Conservation (phyloP, 2,888 invertebrate species). For the Drosophila anomalata region DNA sequence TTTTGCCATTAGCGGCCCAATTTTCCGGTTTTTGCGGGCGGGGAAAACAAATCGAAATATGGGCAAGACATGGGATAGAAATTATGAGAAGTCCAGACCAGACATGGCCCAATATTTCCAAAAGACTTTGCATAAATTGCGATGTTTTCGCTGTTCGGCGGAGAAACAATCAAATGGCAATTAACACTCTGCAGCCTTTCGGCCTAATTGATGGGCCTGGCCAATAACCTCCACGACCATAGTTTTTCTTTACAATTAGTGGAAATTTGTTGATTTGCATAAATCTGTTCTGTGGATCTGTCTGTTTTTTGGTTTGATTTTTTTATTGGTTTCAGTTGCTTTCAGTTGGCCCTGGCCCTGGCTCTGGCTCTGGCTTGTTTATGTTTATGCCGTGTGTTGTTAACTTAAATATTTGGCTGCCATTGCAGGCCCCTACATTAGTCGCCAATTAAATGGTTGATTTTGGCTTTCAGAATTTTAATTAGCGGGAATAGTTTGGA, state of each 20-base stretch:
- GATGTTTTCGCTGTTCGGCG: neutral
- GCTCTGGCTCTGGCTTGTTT: slow-evolving; percentile 24
- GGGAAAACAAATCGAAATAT: slow-evolving; percentile 34
- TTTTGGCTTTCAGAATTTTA: neutral
- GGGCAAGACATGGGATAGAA: slow-evolving; percentile 39
- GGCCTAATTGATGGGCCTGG: slow-evolving; percentile 46
- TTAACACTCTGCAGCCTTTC: slow-evolving; percentile 50
- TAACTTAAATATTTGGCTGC: slow-evolving; percentile 57
- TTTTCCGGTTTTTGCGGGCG: slow-evolving; percentile 45
- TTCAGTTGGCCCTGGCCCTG: slow-evolving; percentile 41
- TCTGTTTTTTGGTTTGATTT: slow-evolving; percentile 58
- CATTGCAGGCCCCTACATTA: slow-evolving; percentile 44
- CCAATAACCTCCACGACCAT: slow-evolving; percentile 36
- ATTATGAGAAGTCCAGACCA: slow-evolving; percentile 54
- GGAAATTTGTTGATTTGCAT: slow-evolving; percentile 63
- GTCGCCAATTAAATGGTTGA: slow-evolving; percentile 32
- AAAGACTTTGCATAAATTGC: slow-evolving; percentile 49
- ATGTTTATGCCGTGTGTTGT: slow-evolving; percentile 42
- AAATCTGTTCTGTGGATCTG: slow-evolving; percentile 45
- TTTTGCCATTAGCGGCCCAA: slow-evolving; percentile 73
- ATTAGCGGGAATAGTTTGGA: slow-evolving; percentile 1
- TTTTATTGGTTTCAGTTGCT: slow-evolving; percentile 73
- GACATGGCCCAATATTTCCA: slow-evolving; percentile 30
- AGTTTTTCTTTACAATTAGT: slow-evolving; percentile 43
- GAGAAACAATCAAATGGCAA: slow-evolving; percentile 57